phyloP scores from a whole-genome alignment of 2,888 invertebrate species.

The Selenia dentaria region DNA sequence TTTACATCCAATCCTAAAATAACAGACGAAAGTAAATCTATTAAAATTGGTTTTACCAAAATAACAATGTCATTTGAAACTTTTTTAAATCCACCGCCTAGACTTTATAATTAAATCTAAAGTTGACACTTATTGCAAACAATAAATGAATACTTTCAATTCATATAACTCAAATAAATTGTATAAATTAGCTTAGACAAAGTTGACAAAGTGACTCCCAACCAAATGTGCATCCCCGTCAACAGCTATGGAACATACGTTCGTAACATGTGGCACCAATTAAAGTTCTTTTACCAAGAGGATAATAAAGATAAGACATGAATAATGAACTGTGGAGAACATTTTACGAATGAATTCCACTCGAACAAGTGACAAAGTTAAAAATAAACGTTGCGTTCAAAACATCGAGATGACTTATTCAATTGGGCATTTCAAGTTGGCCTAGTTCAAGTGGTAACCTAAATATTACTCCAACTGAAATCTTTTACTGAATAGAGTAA shows the following conservation, averaged over 20 bases:
- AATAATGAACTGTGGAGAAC: constrained; percentile 77
- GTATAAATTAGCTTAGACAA: constrained; percentile 24
- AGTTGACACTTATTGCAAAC: too few relatives aligned
- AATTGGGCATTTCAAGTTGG: constrained; percentile 3
- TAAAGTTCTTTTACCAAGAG: constrained; percentile 75
- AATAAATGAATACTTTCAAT: too few relatives aligned
- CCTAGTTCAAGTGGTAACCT: constrained; percentile 2
- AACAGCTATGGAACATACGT: constrained; percentile 59
- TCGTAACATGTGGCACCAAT: constrained; percentile 78
- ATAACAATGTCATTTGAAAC: too few relatives aligned
- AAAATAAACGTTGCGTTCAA: constrained; percentile 38
- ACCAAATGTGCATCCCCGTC: constrained; percentile 60
- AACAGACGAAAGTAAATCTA: too few relatives aligned
- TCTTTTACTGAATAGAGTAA: background rate
- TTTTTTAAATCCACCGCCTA: too few relatives aligned
- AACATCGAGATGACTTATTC: constrained; percentile 24
- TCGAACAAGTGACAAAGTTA: constrained; percentile 66
- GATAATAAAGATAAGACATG: constrained; percentile 76
- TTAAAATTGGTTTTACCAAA: too few relatives aligned
- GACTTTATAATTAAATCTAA: too few relatives aligned
- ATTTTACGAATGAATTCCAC: constrained; percentile 75
- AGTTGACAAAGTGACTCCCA: constrained; percentile 49
- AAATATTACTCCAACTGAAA: background rate
- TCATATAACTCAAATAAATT: too few relatives aligned
- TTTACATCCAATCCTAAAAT: too few relatives aligned